A percentile compares a stretch with the other conserved stretches of the same genome.
Evolutionary conservation across 2,888 invertebrate genomes (phyloP).

Genomic region (Heliconius cydno): DNA sequence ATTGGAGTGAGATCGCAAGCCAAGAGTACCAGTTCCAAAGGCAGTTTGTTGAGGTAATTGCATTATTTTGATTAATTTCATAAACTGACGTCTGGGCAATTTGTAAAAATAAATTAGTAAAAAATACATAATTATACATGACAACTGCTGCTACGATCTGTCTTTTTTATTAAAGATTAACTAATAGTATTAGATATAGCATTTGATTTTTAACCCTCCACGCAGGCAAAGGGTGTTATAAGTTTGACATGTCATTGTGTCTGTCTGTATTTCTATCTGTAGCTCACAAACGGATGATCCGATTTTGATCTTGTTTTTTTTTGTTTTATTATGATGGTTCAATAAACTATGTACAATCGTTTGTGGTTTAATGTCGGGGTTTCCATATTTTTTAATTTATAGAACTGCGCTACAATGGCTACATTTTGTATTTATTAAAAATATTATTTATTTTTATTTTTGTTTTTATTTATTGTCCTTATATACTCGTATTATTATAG

Average conservation of each 20-base stretch:
- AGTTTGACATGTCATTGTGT: not conserved
- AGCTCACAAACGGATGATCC: not conserved
- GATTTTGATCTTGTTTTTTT: not conserved
- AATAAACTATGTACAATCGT: too few relatives aligned
- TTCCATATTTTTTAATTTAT: too few relatives aligned
- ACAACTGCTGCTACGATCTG: too few relatives aligned
- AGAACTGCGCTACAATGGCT: too few relatives aligned
- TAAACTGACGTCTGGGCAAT: not conserved
- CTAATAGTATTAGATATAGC: too few relatives aligned
- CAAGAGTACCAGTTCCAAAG: conserved; percentile 91
- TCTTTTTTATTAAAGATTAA: not conserved
- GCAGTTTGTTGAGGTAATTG: conserved; percentile 85
- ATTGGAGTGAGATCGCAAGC: conserved; percentile 91
- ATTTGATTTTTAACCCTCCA: too few relatives aligned
- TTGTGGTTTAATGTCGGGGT: too few relatives aligned
- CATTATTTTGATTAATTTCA: not conserved
- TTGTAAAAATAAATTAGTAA: not conserved
- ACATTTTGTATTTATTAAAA: too few relatives aligned
- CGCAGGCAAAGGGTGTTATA: too few relatives aligned
- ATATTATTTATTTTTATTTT: too few relatives aligned
- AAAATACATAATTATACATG: not conserved
- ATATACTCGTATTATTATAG: conserved; percentile 55
- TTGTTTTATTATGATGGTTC: too few relatives aligned
- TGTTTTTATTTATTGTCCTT: conserved; percentile 28
- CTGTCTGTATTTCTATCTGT: not conserved